These are phyloP conservation scores for Trichopria drosophilae DNA, from an alignment of 2,888 invertebrate species.

Conservation along the genomic window DNA sequence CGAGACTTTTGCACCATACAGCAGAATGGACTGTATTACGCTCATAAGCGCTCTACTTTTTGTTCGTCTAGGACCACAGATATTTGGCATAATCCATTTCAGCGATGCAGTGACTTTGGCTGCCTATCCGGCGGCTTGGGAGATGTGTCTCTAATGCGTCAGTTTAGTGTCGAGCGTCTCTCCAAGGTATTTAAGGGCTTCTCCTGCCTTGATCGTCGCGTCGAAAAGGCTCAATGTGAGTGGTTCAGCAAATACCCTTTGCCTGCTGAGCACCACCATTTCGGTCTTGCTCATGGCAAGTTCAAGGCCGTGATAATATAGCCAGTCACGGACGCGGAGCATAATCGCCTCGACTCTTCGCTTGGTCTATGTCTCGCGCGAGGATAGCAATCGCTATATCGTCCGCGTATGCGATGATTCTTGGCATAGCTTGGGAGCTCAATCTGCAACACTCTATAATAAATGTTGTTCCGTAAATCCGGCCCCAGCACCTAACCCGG, in stretches of 20 bases:
- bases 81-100: constrained; percentile 25
- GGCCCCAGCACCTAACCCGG: constrained; percentile 11
- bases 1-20: neutral
- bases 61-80: constrained; percentile 16
- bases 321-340: constrained; percentile 2
- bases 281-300: constrained; percentile 32
- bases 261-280: too few species aligned
- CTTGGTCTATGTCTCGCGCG: too few species aligned
- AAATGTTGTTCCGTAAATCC: constrained; percentile 6
- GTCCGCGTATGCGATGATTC: neutral
- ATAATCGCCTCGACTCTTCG: too few species aligned
- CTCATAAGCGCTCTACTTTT: constrained; percentile 17
- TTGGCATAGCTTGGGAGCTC: too few species aligned
- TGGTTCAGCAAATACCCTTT: constrained; percentile 4
- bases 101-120: too few species aligned
- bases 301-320: constrained; percentile 7
- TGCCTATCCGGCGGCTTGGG: too few species aligned
- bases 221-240: too few species aligned
- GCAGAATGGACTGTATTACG: constrained; percentile 11
- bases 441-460: too few species aligned
- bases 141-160: too few species aligned
- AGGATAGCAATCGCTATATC: too few species aligned
- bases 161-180: constrained; percentile 22
- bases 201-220: neutral
- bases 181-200: constrained; percentile 16